Conservation (phyloP, 2,797 vertebrate species). For the Thaleichthys pacificus region DNA sequence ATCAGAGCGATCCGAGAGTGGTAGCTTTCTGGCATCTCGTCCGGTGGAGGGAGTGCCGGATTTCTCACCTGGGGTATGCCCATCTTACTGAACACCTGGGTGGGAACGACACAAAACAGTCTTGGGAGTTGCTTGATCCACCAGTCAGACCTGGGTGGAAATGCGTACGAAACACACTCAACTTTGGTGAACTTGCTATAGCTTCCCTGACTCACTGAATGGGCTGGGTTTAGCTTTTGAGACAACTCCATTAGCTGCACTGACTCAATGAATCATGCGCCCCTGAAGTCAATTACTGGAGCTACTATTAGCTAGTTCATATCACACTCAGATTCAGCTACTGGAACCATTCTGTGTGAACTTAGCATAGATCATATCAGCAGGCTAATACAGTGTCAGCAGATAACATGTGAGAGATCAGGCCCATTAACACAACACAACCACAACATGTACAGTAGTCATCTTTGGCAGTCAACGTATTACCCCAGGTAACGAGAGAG, state of each 20-base stretch:
- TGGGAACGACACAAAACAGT: constrained; percentile 2
- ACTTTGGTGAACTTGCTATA: background rate
- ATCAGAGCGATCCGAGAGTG: constrained; percentile 86
- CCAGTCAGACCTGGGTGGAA: background rate
- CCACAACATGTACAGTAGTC: constrained; percentile 42
- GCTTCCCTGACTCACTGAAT: too few relatives aligned
- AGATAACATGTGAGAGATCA: constrained; percentile 37
- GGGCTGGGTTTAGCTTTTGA: too few relatives aligned
- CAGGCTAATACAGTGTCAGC: constrained; percentile 13
- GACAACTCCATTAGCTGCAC: too few relatives aligned
- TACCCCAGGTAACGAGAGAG: constrained; percentile 27
- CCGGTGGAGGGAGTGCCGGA: constrained; percentile 76
- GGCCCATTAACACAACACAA: constrained; percentile 17
- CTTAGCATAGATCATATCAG: background rate
- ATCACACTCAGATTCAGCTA: too few relatives aligned
- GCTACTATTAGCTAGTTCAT: too few relatives aligned
- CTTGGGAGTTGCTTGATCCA: constrained; percentile 15
- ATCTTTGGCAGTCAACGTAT: constrained; percentile 29
- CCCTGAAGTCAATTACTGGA: too few relatives aligned
- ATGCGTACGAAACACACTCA: background rate
- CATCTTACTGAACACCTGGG: constrained; percentile 91
- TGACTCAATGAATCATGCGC: too few relatives aligned
- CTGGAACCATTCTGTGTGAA: background rate
- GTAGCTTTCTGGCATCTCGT: constrained; percentile 83
- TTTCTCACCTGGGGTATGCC: constrained; percentile 87